Base-by-base conservation (phyloP, 2,888 invertebrate genomes). In the Neoitamus cyanurus region DNA sequence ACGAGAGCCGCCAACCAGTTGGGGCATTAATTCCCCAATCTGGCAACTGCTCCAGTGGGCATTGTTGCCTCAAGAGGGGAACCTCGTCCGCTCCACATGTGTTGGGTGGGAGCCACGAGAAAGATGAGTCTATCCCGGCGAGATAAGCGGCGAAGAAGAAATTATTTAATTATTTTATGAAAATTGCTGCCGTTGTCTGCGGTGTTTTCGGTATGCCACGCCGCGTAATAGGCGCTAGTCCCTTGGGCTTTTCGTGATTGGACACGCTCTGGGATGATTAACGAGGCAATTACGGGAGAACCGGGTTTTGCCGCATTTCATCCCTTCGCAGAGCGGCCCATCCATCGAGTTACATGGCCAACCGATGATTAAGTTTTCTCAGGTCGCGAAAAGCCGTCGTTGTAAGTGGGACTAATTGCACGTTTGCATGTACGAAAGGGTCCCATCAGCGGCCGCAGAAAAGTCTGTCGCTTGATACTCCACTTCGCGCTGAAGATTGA, bases 141-240 rank as follows among this genome's bases (percentile, higher is more conserved):
- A 42, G 31, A 28, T 37, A 80, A 78, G 48, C 9, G 36, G 80
- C 48, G 82, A 80, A 72, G 34, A 73, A 48, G 77, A 78, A 78
- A 85, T 85, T 83, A 34, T 83, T 85, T 83, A 85, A 85, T 83
- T 58, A 78, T 85, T 85, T 85, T 85, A 78, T 85, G 68, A 85
- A 85, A 72, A 48, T 85, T 83, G 78, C 9, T 58, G 30, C n/a
- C 58, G 46, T 78, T 58, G 48, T 34, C 34, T 3, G 58, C 2
- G 30, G 34, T 73, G 42, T 72, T 73, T 83, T 73, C 11, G 25
- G 34, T 48, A 75, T 84, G 34, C 77, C 77, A 84, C 84, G 68
- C 42, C n/a, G 84, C 36, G 46, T 34, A 77, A 68, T 36, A 84
- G 75, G 68, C 28, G 13, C 34, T 28, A 6, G 83, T 31, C 42